Conservation (phyloP, 2,113 vertebrate genomes). For the Arizona elegans region DNA sequence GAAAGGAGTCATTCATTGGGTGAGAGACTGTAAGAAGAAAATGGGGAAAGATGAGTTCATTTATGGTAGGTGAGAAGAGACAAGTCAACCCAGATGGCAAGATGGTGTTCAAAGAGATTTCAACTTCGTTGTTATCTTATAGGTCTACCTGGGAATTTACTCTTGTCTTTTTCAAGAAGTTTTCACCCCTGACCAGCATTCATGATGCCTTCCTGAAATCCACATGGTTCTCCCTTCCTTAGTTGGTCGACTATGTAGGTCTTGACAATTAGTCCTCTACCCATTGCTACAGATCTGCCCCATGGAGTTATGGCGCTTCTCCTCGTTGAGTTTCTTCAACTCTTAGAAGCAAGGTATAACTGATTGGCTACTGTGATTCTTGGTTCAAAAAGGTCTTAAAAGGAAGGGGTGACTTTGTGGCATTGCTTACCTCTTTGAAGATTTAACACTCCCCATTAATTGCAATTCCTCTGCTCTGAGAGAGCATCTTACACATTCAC, state of each 20-base stretch:
- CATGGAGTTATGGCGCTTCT: neutral
- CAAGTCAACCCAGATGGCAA: neutral
- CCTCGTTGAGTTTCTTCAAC: neutral
- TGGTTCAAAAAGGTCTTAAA: neutral
- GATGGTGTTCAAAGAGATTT: neutral
- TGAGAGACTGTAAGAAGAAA: neutral
- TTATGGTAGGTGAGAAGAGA: neutral
- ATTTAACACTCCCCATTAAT: neutral
- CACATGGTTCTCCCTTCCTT: neutral
- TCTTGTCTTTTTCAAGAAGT: neutral
- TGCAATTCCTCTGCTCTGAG: neutral
- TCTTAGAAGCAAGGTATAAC: neutral
- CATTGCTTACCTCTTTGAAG: neutral
- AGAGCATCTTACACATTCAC: neutral
- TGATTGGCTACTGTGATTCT: neutral
- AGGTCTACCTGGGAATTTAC: neutral
- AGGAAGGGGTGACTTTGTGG: neutral
- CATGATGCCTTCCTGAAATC: neutral
- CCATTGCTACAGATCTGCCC: neutral
- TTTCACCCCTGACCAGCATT: neutral
- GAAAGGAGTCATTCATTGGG: neutral
- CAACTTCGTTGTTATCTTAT: neutral
- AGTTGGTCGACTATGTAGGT: neutral
- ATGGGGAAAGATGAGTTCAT: neutral
- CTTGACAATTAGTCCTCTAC: neutral